Conservation (phyloP, 2,113 vertebrate genomes). For the Ciconia boyciana region DNA sequence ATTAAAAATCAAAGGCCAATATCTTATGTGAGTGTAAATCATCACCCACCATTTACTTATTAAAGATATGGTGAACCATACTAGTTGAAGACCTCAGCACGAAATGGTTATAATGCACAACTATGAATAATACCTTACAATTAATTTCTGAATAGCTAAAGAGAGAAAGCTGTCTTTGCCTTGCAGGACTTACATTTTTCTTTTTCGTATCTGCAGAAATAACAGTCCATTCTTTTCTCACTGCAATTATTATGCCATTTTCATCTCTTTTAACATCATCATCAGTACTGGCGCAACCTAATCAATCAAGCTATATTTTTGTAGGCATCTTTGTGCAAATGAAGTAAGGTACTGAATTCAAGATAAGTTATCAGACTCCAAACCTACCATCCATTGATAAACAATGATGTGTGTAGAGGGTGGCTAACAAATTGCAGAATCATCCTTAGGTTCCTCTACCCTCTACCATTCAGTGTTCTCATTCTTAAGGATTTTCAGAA, state of each 20-base stretch:
- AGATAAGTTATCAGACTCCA: neutral
- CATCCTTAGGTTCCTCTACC: neutral
- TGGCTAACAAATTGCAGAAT: neutral
- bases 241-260: neutral
- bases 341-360: neutral
- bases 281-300: neutral
- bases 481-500: neutral
- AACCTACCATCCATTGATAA: neutral
- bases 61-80: neutral
- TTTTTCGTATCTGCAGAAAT: neutral
- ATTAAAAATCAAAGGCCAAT: neutral
- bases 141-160: neutral
- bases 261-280: neutral
- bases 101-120: neutral
- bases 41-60: neutral
- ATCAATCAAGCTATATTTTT: neutral
- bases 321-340: neutral
- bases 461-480: neutral
- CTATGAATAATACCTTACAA: neutral
- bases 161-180: neutral
- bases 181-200: neutral
- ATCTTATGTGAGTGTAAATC: neutral
- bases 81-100: neutral
- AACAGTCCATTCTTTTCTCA: neutral
- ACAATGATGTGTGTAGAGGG: neutral